Evolutionary conservation across 2,113 vertebrate genomes (phyloP).

Genomic region (crab-eating macaque (Macaca fascicularis)): T2T-MFA8v1.1 NC_088391.1:83501501-83502000

Average conservation of each 20-base stretch:
- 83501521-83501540: not conserved
- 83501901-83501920: not conserved
- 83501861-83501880: not conserved
- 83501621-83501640: not conserved
- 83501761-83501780: not conserved
- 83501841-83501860: not conserved
- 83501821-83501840: not conserved
- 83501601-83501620: not conserved
- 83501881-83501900: not conserved
- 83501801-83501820: not conserved
- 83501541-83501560: not conserved
- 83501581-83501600: not conserved
- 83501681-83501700: not conserved
- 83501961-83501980: not conserved
- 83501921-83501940: slow-evolving; percentile 43
- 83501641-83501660: not conserved
- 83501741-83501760: not conserved
- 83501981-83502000: not conserved
- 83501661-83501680: not conserved
- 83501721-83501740: not conserved
- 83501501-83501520: not conserved
- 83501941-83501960: not conserved
- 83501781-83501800: not conserved
- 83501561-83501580: not conserved
- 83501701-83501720: not conserved